These are phyloP conservation scores for Chironomus tepperi DNA, from an alignment of 1,140 invertebrate genomes.

Conservation along the genomic window DNA sequence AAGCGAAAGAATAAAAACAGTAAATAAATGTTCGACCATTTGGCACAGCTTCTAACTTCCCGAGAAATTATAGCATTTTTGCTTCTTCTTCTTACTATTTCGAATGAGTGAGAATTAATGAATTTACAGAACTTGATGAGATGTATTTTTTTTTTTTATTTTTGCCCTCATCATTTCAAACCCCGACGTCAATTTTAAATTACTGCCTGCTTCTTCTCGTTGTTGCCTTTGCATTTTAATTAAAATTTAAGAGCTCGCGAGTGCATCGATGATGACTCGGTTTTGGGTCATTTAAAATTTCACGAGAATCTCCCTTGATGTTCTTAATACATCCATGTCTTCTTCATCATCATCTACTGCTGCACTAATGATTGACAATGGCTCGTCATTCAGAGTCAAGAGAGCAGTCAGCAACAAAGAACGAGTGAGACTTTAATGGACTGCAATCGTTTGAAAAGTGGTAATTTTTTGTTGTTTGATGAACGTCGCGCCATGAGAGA, in stretches of 20 bases:
- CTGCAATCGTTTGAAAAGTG: not conserved
- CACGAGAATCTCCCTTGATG: not conserved
- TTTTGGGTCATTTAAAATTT: constrained; percentile 23
- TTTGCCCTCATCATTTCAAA: not conserved
- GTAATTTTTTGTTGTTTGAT: too few species aligned
- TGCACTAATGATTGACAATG: constrained; percentile 18
- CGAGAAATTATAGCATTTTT: not conserved
- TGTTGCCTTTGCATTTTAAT: constrained; percentile 16
- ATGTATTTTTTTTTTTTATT: not conserved
- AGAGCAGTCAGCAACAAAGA: not conserved
- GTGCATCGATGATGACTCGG: constrained; percentile 17
- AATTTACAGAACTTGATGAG: not conserved
- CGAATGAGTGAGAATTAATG: not conserved
- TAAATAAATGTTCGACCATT: not conserved
- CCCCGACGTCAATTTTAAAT: not conserved
- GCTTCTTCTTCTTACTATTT: not conserved
- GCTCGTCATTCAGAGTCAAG: not conserved
- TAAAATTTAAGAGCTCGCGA: constrained; percentile 12
- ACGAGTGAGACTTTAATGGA: not conserved
- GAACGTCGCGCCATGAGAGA: too few species aligned
- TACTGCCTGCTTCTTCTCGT: not conserved
- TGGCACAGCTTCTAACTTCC: not conserved
- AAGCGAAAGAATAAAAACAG: not conserved
- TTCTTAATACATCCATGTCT: not conserved
- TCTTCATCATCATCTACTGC: not conserved